phyloP scores from a whole-genome alignment of 35 echinoderm and acorn worm genomes.

The Patiria miniata region DNA sequence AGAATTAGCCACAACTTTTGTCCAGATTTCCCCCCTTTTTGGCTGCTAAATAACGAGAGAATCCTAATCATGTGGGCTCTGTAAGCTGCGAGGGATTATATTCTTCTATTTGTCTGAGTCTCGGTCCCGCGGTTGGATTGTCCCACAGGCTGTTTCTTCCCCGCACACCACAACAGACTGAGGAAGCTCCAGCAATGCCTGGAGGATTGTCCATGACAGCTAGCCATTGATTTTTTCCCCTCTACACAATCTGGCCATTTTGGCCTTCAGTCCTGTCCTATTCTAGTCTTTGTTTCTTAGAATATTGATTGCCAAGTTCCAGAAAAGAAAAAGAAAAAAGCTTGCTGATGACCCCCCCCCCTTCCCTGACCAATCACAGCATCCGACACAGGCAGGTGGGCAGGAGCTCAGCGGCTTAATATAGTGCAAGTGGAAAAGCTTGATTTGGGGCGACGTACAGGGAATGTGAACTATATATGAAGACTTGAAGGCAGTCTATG shows the following conservation, averaged over 20 bases:
- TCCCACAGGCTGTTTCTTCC: not conserved
- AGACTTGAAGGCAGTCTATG: too few species aligned
- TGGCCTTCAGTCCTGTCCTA: not conserved
- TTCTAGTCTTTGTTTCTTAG: not conserved
- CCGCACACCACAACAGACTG: not conserved
- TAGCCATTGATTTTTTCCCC: not conserved
- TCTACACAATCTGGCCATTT: constrained; percentile 11
- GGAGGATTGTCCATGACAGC: not conserved
- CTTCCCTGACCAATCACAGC: not conserved
- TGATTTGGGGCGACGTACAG: not conserved
- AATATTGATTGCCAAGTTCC: not conserved
- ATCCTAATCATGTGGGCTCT: too few species aligned
- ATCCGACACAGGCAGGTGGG: not conserved
- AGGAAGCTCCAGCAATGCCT: not conserved
- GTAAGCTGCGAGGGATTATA: too few species aligned
- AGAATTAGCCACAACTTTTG: too few species aligned
- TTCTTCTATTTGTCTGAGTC: not conserved
- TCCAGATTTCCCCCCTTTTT: too few species aligned
- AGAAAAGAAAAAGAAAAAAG: not conserved
- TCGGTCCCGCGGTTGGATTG: not conserved
- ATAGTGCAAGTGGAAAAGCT: too few species aligned
- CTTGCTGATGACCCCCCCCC: too few species aligned
- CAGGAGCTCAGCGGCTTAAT: not conserved
- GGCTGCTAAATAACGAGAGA: too few species aligned
- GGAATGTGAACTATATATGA: not conserved